Evolutionary conservation across 1,140 invertebrate genomes (phyloP).

Genomic region (Cyclargus thomasi): DNA sequence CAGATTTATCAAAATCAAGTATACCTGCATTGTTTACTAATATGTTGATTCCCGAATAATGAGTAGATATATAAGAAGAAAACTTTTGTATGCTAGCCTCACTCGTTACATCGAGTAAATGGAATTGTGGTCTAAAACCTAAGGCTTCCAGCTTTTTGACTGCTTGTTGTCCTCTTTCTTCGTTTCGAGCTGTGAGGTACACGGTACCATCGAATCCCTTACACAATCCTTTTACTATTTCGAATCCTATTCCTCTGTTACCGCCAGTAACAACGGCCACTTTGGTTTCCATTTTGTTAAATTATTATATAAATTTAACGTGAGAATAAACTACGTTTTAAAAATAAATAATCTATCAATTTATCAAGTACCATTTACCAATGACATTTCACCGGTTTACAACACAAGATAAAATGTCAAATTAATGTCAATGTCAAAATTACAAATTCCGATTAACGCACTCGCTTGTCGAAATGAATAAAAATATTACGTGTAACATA

Average conservation of each 20-base stretch:
- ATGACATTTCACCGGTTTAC: slow-evolving; percentile 35
- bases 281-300: slow-evolving; percentile 72
- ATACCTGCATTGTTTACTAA: slow-evolving; percentile 92
- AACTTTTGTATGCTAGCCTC: slow-evolving; percentile 78
- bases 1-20: slow-evolving; percentile 79
- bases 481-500: too few relatives aligned
- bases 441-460: not conserved
- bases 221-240: slow-evolving; percentile 81
- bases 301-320: slow-evolving; percentile 48
- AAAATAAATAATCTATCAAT: slow-evolving; percentile 59
- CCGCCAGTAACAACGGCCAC: slow-evolving; percentile 80
- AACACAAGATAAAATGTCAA: not conserved
- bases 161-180: slow-evolving; percentile 76
- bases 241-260: slow-evolving; percentile 87
- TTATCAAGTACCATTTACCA: slow-evolving; percentile 39
- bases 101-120: slow-evolving; percentile 82
- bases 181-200: slow-evolving; percentile 80
- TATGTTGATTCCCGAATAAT: slow-evolving; percentile 85
- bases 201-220: slow-evolving; percentile 79
- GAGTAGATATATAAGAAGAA: slow-evolving; percentile 76
- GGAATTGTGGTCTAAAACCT: slow-evolving; percentile 77
- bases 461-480: too few relatives aligned
- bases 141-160: slow-evolving; percentile 75
- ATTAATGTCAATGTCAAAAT: not conserved
- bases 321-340: slow-evolving; percentile 46